These are phyloP conservation scores for Paradoxurus hermaphroditus DNA, from an alignment of 2,113 vertebrate species.

Conservation along the genomic window DNA sequence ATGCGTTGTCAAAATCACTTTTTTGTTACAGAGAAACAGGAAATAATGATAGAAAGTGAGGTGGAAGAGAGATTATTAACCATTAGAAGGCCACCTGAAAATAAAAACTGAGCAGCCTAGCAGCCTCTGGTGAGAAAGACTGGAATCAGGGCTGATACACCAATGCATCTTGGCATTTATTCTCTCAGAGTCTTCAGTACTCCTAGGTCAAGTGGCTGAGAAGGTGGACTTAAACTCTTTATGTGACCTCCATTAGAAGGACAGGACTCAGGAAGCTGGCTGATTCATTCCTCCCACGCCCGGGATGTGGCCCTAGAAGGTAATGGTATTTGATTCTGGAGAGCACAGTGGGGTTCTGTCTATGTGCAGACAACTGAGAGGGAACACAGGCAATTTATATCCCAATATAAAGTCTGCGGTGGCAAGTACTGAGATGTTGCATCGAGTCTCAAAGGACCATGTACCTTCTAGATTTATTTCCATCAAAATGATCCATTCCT, in stretches of 20 bases:
- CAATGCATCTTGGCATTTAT: background rate
- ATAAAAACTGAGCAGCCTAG: background rate
- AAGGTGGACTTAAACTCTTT: background rate
- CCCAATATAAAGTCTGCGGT: background rate
- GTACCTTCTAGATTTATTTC: background rate
- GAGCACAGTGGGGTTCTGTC: background rate
- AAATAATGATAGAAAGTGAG: background rate
- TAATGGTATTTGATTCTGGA: background rate
- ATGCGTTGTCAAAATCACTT: background rate
- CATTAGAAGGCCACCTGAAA: background rate
- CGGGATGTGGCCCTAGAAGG: background rate
- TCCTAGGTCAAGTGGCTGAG: background rate
- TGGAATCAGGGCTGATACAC: background rate
- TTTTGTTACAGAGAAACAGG: slow-evolving; percentile 19
- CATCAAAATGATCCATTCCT: background rate
- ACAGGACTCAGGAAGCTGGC: background rate
- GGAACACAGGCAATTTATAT: background rate
- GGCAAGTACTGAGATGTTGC: background rate
- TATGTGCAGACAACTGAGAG: background rate
- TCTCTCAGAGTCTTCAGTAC: background rate
- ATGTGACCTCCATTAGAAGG: background rate
- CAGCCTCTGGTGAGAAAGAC: background rate
- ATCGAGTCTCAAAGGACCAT: background rate
- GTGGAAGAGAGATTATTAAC: background rate
- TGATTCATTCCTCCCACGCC: background rate